Evolutionary conservation across 2,797 vertebrate genomes (phyloP).

Genomic region (Meriones psammophilus): DNA sequence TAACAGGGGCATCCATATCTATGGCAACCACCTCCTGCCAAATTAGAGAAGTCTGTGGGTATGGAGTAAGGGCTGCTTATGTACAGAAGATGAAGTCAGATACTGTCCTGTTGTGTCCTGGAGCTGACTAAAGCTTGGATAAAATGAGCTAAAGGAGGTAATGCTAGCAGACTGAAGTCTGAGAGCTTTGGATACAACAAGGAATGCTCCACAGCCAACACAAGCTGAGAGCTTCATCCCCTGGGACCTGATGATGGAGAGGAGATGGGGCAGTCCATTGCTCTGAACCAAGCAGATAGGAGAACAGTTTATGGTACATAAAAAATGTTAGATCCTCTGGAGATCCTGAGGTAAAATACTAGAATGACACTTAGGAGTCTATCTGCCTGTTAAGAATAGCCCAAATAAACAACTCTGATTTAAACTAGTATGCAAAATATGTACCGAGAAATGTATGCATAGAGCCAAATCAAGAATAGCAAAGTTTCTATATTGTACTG

Average conservation of each 20-base stretch:
- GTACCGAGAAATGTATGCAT: not conserved
- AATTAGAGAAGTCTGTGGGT: not conserved
- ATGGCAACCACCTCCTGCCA: not conserved
- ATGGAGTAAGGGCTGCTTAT: not conserved
- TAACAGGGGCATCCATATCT: not conserved
- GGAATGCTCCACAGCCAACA: not conserved
- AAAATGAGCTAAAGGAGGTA: not conserved
- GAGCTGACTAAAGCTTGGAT: not conserved
- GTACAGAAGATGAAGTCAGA: not conserved
- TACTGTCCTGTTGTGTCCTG: no score
- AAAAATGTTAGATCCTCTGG: not conserved
- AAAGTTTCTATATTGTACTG: not conserved
- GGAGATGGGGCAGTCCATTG: not conserved
- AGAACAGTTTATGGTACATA: not conserved
- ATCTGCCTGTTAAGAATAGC: not conserved
- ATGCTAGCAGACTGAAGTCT: not conserved
- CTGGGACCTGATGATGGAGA: not conserved
- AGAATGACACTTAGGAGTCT: not conserved
- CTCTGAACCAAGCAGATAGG: not conserved
- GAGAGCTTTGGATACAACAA: not conserved
- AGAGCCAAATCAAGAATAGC: slow-evolving; percentile 17
- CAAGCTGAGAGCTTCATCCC: not conserved
- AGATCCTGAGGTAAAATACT: not conserved
- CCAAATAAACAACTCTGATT: not conserved
- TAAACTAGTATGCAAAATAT: not conserved